Evolutionary conservation across 2,888 invertebrate genomes (phyloP).

Genomic region (Andrena flavipes): DNA sequence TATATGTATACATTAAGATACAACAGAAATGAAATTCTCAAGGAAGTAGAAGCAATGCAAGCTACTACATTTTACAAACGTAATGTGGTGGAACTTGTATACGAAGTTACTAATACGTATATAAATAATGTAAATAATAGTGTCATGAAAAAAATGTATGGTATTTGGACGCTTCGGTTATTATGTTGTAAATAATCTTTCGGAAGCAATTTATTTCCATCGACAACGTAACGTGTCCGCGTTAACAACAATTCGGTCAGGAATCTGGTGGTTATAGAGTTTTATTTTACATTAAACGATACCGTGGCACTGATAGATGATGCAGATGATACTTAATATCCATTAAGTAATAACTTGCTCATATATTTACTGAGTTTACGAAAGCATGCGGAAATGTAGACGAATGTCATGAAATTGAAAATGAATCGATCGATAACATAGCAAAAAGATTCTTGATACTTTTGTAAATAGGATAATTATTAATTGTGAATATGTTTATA

Average conservation of each 20-base stretch:
- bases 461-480: conserved; percentile 78
- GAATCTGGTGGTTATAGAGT: conserved; percentile 17
- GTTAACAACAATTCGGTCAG: conserved; percentile 31
- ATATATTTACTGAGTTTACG: conserved; percentile 32
- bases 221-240: conserved; percentile 43
- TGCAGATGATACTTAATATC: conserved; percentile 62
- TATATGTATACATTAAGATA: conserved; percentile 18
- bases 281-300: conserved; percentile 32
- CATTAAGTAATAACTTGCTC: conserved; percentile 54
- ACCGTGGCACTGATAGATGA: conserved; percentile 35
- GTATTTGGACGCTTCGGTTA: conserved; percentile 35
- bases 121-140: conserved; percentile 62
- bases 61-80: conserved; percentile 52
- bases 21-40: conserved; percentile 39
- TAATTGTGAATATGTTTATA: conserved; percentile 78
- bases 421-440: conserved; percentile 25
- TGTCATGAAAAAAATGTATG: conserved; percentile 38
- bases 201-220: conserved; percentile 47
- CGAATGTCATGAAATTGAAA: conserved; percentile 40
- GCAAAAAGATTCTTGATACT: conserved; percentile 50
- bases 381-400: not conserved
- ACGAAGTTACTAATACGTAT: conserved; percentile 35
- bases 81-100: conserved; percentile 30
- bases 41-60: conserved; percentile 61
- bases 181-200: conserved; percentile 54